Percentiles rank a stretch among this genome's conserved stretches.
phyloP scores from a whole-genome alignment of 2,888 invertebrate species.

The Cheilosia impressa region DNA sequence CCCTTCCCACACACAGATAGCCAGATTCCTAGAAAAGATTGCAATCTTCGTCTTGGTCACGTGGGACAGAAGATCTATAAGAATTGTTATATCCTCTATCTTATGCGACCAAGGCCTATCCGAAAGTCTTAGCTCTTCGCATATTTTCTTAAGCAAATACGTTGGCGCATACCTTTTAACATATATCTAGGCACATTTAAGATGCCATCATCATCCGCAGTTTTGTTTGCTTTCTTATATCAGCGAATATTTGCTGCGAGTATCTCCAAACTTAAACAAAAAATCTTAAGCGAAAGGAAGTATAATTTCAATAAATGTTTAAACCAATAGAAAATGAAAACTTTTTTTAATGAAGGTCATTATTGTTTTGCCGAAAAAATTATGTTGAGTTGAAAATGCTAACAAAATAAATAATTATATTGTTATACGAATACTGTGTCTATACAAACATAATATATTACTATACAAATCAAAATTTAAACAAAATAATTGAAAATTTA shows the following conservation, averaged over 20 bases:
- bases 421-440: slow-evolving; percentile 53
- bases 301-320: background rate
- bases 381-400: slow-evolving; percentile 22
- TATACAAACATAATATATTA: slow-evolving; percentile 21
- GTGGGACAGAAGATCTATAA: too few relatives aligned
- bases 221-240: too few relatives aligned
- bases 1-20: too few relatives aligned
- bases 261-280: background rate
- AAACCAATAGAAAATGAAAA: background rate
- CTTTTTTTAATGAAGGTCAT: background rate
- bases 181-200: too few relatives aligned
- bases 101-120: too few relatives aligned
- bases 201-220: too few relatives aligned
- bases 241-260: background rate
- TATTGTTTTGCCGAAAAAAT: slow-evolving; percentile 45
- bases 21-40: too few relatives aligned
- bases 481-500: slow-evolving; percentile 43
- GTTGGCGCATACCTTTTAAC: too few relatives aligned
- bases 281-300: background rate
- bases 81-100: too few relatives aligned
- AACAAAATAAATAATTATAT: slow-evolving; percentile 27
- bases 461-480: slow-evolving; percentile 33
- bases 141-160: too few relatives aligned
- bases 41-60: too few relatives aligned
- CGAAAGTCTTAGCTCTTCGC: too few relatives aligned